Evolutionary conservation across 2,113 vertebrate species (phyloP).

Genomic region (Chaenocephalus aceratus): DNA sequence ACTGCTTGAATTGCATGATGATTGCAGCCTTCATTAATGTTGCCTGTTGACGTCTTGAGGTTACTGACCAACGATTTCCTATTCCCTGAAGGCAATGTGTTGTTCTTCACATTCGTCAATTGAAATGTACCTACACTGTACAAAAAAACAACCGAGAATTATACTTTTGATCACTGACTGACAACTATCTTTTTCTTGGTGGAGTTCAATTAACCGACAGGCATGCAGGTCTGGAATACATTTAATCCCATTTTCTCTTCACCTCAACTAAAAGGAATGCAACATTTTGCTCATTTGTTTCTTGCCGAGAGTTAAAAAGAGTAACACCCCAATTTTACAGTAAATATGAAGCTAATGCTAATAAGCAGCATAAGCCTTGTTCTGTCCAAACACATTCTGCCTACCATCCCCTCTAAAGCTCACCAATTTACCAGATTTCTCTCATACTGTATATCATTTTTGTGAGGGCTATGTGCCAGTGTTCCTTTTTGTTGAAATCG

Average conservation of each 20-base stretch:
- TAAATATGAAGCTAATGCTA: background rate
- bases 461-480: too few species aligned
- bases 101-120: too few species aligned
- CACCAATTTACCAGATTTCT: background rate
- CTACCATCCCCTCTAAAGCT: background rate
- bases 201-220: constrained; percentile 8
- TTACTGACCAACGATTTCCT: background rate
- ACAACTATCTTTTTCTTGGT: background rate
- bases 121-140: too few species aligned
- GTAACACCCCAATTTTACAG: too few species aligned
- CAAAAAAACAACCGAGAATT: too few species aligned
- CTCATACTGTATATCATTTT: background rate
- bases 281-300: too few species aligned
- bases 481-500: background rate
- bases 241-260: background rate
- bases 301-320: too few species aligned
- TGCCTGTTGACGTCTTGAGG: background rate
- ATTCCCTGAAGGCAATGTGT: background rate
- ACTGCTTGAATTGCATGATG: background rate
- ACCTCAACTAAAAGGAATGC: too few species aligned
- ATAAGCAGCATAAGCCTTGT: too few species aligned
- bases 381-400: background rate
- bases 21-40: background rate
- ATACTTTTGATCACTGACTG: constrained; percentile 3
- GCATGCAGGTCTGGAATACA: background rate